phyloP scores from a whole-genome alignment of 2,888 invertebrate genomes.

The Sinhomidia bicolor region DNA sequence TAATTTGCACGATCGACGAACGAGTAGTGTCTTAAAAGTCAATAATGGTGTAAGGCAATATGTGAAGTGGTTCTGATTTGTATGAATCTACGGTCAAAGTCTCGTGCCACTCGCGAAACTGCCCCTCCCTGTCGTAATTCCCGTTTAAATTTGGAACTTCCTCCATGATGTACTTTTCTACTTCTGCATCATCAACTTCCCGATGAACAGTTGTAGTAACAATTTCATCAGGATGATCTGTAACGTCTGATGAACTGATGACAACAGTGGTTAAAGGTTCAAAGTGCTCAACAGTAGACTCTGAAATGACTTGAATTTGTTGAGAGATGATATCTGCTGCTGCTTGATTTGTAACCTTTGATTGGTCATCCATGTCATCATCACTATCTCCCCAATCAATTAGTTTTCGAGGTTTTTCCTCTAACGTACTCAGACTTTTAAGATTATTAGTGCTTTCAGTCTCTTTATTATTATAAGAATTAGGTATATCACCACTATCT shows the following conservation, averaged over 20 bases:
- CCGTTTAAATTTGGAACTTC: conserved; percentile 83
- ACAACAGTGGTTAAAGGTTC: conserved; percentile 23
- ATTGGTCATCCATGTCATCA: conserved; percentile 69
- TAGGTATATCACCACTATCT: conserved; percentile 67
- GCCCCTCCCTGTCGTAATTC: conserved; percentile 82
- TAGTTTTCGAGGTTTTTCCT: conserved; percentile 57
- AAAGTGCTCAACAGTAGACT: conserved; percentile 31
- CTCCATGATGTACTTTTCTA: conserved; percentile 81
- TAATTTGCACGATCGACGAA: conserved; percentile 2
- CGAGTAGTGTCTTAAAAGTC: conserved; percentile 85
- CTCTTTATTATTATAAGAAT: conserved; percentile 62
- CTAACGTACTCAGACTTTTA: conserved; percentile 64
- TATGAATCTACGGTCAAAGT: conserved; percentile 88
- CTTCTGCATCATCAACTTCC: conserved; percentile 82
- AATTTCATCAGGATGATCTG: conserved; percentile 20
- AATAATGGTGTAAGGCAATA: conserved; percentile 98
- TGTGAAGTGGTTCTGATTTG: conserved; percentile 91
- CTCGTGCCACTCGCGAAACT: conserved; percentile 96
- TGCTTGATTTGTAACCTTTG: conserved; percentile 1
- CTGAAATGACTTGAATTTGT: conserved; percentile 52
- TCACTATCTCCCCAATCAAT: conserved; percentile 79
- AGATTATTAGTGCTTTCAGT: conserved; percentile 60
- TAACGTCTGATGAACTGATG: conserved; percentile 40
- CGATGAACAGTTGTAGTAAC: conserved; percentile 56
- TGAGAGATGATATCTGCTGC: conserved; percentile 48